These are phyloP conservation scores for Otolemur garnettii DNA, from an alignment of 2,113 vertebrate species.

Conservation along the genomic window DNA sequence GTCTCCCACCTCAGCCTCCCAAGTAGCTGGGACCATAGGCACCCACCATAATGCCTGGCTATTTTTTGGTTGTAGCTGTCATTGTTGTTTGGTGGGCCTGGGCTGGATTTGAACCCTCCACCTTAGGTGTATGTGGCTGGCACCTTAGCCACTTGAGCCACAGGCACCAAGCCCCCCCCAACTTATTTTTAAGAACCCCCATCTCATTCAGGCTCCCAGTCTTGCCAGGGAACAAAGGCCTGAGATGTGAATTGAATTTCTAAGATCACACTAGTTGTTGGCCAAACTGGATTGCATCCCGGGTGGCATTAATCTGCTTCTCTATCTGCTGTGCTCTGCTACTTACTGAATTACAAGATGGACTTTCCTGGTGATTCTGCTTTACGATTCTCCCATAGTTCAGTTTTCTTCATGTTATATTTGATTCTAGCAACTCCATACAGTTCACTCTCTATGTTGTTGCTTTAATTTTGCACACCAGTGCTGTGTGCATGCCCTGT, in stretches of 20 bases:
- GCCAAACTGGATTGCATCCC: background rate
- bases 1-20: too few relatives aligned
- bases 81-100: too few relatives aligned
- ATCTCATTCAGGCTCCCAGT: background rate
- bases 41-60: too few relatives aligned
- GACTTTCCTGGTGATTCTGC: background rate
- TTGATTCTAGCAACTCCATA: conserved; percentile 12
- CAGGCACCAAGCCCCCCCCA: too few relatives aligned
- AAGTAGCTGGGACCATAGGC: too few relatives aligned
- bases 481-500: background rate
- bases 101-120: too few relatives aligned
- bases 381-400: background rate
- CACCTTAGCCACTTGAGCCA: too few relatives aligned
- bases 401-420: background rate
- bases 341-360: background rate
- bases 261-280: background rate
- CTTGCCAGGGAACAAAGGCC: conserved; percentile 24
- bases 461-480: background rate
- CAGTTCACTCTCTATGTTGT: background rate
- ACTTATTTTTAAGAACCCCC: background rate
- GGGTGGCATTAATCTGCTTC: background rate
- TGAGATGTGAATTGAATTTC: background rate
- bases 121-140: too few relatives aligned
- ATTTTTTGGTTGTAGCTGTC: too few relatives aligned
- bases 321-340: background rate